phyloP scores from a whole-genome alignment of 2,797 vertebrate genomes.

The Pipistrellus pygmaeus region DNA sequence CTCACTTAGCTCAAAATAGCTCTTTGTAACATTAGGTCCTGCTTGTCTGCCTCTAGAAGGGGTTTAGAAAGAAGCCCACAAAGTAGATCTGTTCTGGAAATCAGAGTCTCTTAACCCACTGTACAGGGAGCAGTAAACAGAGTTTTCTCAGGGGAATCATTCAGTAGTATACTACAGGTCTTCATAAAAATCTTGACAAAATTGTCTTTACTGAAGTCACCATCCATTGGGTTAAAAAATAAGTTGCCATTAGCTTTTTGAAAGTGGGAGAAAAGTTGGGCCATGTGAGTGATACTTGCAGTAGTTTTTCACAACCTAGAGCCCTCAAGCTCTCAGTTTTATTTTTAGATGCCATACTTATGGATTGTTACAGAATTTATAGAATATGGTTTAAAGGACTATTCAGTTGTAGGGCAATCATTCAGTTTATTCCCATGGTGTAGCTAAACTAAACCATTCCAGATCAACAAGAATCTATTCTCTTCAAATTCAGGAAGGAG shows the following conservation, averaged over 20 bases:
- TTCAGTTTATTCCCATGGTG: constrained; percentile 60
- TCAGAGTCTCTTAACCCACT: constrained; percentile 67
- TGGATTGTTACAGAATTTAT: constrained; percentile 64
- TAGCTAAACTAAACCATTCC: constrained; percentile 47
- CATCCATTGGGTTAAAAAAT: constrained; percentile 69
- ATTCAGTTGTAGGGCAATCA: constrained; percentile 53
- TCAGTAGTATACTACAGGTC: constrained; percentile 14
- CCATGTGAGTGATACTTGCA: constrained; percentile 22
- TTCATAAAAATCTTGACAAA: constrained; percentile 71
- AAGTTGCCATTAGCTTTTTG: constrained; percentile 53
- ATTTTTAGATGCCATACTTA: constrained; percentile 71
- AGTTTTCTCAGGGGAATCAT: constrained; percentile 72
- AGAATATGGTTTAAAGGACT: constrained; percentile 61
- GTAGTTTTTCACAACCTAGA: constrained; percentile 49
- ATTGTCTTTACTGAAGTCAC: constrained; percentile 71
- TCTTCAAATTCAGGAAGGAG: constrained; percentile 31
- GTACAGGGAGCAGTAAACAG: constrained; percentile 70
- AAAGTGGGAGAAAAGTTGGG: constrained; percentile 32
- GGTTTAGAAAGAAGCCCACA: constrained; percentile 68
- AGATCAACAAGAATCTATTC: constrained; percentile 33
- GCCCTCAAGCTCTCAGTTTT: constrained; percentile 62
- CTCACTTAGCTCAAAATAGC: constrained; percentile 60
- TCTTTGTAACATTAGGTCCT: constrained; percentile 66
- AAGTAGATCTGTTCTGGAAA: constrained; percentile 67
- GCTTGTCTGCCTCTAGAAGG: constrained; percentile 57